A percentile compares a stretch with the other conserved stretches of the same genome.
phyloP scores from a whole-genome alignment of 2,797 vertebrate species.

The Holocentrus rufus region DNA sequence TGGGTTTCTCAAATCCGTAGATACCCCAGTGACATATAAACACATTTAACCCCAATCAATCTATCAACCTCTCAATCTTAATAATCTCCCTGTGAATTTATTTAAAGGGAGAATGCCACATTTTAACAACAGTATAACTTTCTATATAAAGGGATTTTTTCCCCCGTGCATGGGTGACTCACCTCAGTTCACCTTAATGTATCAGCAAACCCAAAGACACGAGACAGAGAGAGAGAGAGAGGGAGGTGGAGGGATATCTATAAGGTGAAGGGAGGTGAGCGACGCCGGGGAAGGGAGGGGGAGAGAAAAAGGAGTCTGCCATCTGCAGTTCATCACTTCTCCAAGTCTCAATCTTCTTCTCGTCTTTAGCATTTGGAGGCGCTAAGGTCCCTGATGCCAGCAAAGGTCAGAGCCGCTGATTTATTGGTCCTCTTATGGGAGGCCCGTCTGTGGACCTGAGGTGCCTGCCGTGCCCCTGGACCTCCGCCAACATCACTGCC shows the following conservation, averaged over 20 bases:
- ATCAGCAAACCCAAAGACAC: constrained; percentile 24
- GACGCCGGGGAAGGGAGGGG: constrained; percentile 64
- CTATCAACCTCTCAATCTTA: background rate
- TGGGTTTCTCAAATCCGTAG: too few relatives aligned
- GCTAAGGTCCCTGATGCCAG: constrained; percentile 77
- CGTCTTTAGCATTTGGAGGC: constrained; percentile 78
- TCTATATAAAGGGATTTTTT: background rate
- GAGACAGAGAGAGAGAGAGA: constrained; percentile 64
- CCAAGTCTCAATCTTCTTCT: constrained; percentile 77
- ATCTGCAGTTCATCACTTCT: constrained; percentile 75
- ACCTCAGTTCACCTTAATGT: background rate
- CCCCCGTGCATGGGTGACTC: background rate
- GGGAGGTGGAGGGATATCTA: constrained; percentile 33
- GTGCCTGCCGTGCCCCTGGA: constrained; percentile 68
- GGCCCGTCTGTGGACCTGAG: constrained; percentile 74
- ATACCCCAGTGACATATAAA: too few relatives aligned
- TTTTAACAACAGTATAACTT: too few relatives aligned
- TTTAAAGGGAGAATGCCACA: too few relatives aligned
- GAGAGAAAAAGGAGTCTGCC: constrained; percentile 26
- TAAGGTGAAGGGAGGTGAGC: constrained; percentile 56
- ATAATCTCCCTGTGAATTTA: too few relatives aligned
- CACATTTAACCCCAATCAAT: background rate
- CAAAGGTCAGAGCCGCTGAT: constrained; percentile 86
- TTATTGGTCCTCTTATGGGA: constrained; percentile 83
- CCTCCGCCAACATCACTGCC: constrained; percentile 60